Conservation (phyloP, 2,888 invertebrate genomes). For the Cerastoderma edule region DNA sequence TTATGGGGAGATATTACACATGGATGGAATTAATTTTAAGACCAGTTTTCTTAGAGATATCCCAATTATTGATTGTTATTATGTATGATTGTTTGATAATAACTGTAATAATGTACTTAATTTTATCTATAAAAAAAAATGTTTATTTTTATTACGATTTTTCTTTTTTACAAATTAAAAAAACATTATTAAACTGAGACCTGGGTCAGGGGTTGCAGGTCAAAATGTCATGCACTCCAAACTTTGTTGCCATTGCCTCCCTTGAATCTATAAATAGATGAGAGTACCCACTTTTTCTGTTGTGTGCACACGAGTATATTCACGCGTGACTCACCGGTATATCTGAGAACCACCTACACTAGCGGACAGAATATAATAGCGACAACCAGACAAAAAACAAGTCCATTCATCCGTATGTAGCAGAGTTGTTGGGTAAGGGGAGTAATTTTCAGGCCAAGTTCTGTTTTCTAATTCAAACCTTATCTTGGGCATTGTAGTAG, state of each 20-base stretch:
- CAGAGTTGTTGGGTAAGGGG: too few species aligned
- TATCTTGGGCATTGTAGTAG: too few species aligned
- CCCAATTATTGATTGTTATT: neutral
- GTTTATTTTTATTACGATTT: slow-evolving; percentile 1
- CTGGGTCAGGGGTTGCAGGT: slow-evolving; percentile 67
- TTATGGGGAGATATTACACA: too few species aligned
- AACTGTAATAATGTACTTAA: neutral
- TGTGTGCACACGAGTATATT: slow-evolving; percentile 43
- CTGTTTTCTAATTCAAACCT: too few species aligned
- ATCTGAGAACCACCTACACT: slow-evolving; percentile 46
- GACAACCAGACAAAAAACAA: too few species aligned
- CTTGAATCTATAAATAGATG: slow-evolving; percentile 53
- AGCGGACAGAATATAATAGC: slow-evolving; percentile 7
- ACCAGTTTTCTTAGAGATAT: too few species aligned
- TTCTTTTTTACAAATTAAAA: slow-evolving; percentile 8
- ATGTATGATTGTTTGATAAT: neutral
- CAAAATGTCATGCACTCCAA: slow-evolving; percentile 64
- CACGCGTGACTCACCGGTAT: slow-evolving; percentile 47
- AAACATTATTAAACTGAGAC: slow-evolving; percentile 35
- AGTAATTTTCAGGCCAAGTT: too few species aligned
- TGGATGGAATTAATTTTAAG: too few species aligned
- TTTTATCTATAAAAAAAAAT: neutral
- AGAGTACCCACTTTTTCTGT: slow-evolving; percentile 34
- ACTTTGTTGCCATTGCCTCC: slow-evolving; percentile 68
- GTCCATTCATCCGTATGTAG: too few species aligned